Evolutionary conservation across 2,888 invertebrate genomes (phyloP).

Genomic region (Muscina levida): DNA sequence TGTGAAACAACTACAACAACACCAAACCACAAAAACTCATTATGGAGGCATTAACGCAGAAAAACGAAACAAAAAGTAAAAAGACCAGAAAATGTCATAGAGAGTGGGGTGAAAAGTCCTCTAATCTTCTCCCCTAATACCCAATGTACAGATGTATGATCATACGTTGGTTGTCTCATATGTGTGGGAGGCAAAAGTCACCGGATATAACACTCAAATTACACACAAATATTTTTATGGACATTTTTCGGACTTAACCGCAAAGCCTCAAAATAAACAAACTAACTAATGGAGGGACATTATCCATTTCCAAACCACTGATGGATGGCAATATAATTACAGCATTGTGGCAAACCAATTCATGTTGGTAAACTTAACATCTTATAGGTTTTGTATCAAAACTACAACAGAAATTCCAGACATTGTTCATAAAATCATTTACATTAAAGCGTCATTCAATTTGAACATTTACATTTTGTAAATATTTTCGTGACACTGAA

Average conservation of each 20-base stretch:
- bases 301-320: background rate
- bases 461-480: background rate
- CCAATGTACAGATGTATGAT: conserved; percentile 14
- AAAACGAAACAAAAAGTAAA: background rate
- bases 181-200: conserved; percentile 32
- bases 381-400: too few relatives aligned
- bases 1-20: too few relatives aligned
- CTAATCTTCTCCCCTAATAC: too few relatives aligned
- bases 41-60: conserved; percentile 61
- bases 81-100: background rate
- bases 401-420: background rate
- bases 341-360: too few relatives aligned
- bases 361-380: too few relatives aligned
- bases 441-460: conserved; percentile 6
- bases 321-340: background rate
- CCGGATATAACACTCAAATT: conserved; percentile 52
- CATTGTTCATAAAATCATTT: background rate
- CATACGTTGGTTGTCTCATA: too few relatives aligned
- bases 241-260: conserved; percentile 47
- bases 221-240: conserved; percentile 65
- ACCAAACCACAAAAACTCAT: conserved; percentile 69
- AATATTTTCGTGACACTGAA: conserved; percentile 52
- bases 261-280: conserved; percentile 37
- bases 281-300: conserved; percentile 15
- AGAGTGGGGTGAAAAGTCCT: background rate